phyloP scores from a whole-genome alignment of 2,113 vertebrate genomes.

The Felis chaus region DNA sequence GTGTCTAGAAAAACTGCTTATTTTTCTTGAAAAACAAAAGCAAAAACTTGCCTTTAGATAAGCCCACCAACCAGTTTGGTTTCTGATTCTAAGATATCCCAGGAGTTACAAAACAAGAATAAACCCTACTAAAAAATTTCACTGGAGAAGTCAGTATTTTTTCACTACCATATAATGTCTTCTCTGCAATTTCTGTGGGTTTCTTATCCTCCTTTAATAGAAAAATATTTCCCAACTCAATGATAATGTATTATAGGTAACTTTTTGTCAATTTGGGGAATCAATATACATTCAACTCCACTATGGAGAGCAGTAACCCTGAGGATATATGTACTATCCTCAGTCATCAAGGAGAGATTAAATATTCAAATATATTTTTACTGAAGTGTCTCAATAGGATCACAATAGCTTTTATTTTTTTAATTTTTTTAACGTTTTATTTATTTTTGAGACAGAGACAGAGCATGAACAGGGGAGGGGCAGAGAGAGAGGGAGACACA shows the following conservation, averaged over 20 bases:
- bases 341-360: background rate
- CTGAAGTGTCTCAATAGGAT: background rate
- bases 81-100: background rate
- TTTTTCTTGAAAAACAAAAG: background rate
- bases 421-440: no score
- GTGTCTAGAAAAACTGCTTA: background rate
- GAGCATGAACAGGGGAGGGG: no score
- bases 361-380: background rate
- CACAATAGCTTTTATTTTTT: background rate
- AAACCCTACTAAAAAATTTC: background rate
- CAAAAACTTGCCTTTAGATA: background rate
- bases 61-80: background rate
- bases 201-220: background rate
- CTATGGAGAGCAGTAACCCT: background rate
- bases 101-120: background rate
- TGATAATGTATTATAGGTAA: background rate
- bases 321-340: background rate
- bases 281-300: background rate
- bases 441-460: no score
- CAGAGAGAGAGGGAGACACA: no score
- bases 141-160: background rate
- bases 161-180: background rate
- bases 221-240: background rate
- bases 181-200: background rate
- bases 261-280: background rate